A percentile compares a stretch with the other conserved stretches of the same genome.
phyloP scores from a whole-genome alignment of 2,113 vertebrate genomes.

The Progne subis region DNA sequence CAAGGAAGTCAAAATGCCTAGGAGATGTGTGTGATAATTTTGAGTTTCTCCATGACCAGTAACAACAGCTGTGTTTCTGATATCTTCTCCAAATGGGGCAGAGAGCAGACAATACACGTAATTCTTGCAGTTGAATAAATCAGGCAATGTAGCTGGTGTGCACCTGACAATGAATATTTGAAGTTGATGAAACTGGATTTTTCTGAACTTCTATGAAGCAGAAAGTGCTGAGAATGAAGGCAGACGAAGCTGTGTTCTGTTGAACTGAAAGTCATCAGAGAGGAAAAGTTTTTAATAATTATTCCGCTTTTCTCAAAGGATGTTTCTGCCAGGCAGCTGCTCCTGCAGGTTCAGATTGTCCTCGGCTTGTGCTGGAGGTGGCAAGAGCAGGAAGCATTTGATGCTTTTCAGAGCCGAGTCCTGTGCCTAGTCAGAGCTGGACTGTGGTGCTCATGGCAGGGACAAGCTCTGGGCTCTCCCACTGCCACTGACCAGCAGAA shows the following conservation, averaged over 20 bases:
- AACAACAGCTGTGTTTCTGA: neutral
- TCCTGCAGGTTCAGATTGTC: neutral
- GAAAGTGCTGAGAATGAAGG: neutral
- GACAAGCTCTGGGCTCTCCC: neutral
- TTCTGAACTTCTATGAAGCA: neutral
- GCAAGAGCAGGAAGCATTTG: neutral
- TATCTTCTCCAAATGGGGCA: neutral
- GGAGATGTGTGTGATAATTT: neutral
- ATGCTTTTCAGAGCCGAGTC: neutral
- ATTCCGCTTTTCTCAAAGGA: neutral
- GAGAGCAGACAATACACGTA: neutral
- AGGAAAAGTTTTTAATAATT: neutral
- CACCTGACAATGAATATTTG: neutral
- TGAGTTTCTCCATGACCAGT: neutral
- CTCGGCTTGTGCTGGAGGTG: neutral
- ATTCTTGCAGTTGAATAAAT: neutral
- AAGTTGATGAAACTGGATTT: neutral
- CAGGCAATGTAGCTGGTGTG: rapidly evolving
- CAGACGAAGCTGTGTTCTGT: neutral
- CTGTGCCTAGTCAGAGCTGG: neutral
- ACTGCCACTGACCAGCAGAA: neutral
- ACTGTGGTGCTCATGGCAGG: neutral
- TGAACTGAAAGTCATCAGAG: neutral
- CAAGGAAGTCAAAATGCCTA: neutral
- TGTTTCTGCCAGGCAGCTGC: neutral